A percentile compares a stretch with the other conserved stretches of the same genome.
Conservation (phyloP, 2,113 vertebrate species). For the Bungarus multicinctus region DNA sequence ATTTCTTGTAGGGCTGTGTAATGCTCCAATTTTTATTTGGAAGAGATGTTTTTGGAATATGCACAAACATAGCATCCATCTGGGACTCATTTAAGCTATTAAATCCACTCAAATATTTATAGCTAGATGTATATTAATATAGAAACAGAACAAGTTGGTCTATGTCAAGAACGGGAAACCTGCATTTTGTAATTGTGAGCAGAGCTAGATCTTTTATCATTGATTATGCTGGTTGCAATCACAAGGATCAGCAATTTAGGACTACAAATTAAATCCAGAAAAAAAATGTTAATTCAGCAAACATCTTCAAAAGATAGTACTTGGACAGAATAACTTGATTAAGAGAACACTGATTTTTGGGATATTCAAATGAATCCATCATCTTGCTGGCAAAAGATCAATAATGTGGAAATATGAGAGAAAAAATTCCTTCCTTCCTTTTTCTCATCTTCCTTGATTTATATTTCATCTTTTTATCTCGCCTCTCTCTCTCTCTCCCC, state of each 20-base stretch:
- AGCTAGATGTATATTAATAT: background rate
- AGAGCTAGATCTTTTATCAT: background rate
- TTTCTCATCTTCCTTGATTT: background rate
- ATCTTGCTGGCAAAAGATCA: background rate
- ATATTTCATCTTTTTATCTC: background rate
- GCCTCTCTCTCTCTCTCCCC: background rate
- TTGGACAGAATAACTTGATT: background rate
- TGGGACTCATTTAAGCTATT: background rate
- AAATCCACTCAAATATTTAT: background rate
- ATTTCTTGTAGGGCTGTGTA: background rate
- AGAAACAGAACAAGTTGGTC: background rate
- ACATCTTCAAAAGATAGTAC: background rate
- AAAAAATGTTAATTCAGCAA: background rate
- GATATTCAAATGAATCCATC: background rate
- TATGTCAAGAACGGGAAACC: background rate
- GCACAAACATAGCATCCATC: background rate
- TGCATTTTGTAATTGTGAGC: background rate
- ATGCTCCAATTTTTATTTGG: background rate
- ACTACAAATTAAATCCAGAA: background rate
- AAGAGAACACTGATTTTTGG: background rate
- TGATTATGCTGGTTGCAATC: background rate
- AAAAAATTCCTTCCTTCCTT: background rate
- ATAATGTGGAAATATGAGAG: background rate
- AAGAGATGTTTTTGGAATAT: background rate
- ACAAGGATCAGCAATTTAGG: background rate